Conservation (phyloP, 2,888 invertebrate genomes). For the Syrista parreyssii region DNA sequence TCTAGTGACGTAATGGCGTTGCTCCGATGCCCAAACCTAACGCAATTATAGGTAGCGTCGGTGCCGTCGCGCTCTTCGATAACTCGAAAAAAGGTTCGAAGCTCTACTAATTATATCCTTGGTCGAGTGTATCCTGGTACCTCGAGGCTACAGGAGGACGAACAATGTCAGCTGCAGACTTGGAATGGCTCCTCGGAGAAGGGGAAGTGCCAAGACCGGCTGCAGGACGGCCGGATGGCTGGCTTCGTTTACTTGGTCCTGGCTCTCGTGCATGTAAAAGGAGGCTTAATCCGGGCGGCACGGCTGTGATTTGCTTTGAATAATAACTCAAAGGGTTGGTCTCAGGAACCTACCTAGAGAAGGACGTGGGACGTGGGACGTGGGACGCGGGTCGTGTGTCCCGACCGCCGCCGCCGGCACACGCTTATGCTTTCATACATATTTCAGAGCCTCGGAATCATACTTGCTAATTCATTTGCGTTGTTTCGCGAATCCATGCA, state of each 20-base stretch:
- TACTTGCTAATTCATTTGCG: slow-evolving; percentile 56
- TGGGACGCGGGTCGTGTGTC: slow-evolving; percentile 11
- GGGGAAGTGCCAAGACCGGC: neutral
- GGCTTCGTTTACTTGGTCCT: neutral
- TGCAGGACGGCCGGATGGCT: neutral
- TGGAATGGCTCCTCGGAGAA: neutral
- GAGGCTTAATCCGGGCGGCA: slow-evolving; percentile 44
- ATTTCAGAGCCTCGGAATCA: slow-evolving; percentile 54
- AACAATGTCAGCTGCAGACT: neutral
- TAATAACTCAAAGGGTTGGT: slow-evolving; percentile 60
- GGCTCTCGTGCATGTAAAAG: slow-evolving; percentile 43
- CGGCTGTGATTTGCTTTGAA: slow-evolving; percentile 60
- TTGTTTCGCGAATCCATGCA: slow-evolving; percentile 28
- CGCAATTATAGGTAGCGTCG: no score
- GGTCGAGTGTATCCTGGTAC: no score
- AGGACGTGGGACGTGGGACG: slow-evolving; percentile 21
- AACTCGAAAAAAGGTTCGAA: no score
- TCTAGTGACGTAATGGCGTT: no score
- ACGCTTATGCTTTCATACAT: slow-evolving; percentile 58
- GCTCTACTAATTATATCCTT: no score
- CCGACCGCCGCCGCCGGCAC: slow-evolving; percentile 15
- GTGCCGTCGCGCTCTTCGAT: no score
- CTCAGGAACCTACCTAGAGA: slow-evolving; percentile 17
- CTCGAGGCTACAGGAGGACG: no score
- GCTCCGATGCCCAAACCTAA: no score